phyloP scores from a whole-genome alignment of 2,113 vertebrate species.

The Petromus typicus region DNA sequence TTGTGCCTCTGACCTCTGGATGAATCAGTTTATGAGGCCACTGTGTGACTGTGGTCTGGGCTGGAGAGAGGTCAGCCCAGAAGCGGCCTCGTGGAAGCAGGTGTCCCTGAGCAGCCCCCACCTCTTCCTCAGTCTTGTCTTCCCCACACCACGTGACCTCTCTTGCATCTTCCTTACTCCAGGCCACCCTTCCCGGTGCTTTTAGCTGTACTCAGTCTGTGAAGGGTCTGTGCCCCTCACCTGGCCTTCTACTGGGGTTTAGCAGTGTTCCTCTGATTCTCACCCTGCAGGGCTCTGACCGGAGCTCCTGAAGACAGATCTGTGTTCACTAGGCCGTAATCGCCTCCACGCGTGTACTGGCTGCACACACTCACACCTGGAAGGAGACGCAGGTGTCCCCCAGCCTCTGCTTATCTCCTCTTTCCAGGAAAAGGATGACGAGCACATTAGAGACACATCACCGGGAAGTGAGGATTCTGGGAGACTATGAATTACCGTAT shows the following conservation, averaged over 20 bases:
- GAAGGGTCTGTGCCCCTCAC: background rate
- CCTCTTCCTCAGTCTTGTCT: background rate
- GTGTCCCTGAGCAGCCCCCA: background rate
- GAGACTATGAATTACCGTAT: background rate
- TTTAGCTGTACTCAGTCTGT: background rate
- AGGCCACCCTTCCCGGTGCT: background rate
- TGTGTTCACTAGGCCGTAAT: background rate
- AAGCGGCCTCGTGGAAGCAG: background rate
- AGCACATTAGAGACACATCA: background rate
- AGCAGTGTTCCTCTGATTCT: background rate
- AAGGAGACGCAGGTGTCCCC: background rate
- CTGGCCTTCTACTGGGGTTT: background rate
- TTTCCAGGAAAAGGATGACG: background rate
- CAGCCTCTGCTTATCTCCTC: background rate
- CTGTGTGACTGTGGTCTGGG: background rate
- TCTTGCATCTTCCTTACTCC: background rate
- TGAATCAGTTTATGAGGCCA: too few relatives aligned
- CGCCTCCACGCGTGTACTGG: background rate
- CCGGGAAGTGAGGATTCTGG: background rate
- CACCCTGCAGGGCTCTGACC: background rate
- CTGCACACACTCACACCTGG: background rate
- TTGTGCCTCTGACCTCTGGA: background rate
- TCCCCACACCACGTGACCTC: background rate
- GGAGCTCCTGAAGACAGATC: too few relatives aligned
- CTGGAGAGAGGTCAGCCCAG: background rate